Evolutionary conservation across 2,113 vertebrate species (phyloP), one percentile per base, ranked within the genome.

Genomic region (Pangasianodon gigas): DNA sequence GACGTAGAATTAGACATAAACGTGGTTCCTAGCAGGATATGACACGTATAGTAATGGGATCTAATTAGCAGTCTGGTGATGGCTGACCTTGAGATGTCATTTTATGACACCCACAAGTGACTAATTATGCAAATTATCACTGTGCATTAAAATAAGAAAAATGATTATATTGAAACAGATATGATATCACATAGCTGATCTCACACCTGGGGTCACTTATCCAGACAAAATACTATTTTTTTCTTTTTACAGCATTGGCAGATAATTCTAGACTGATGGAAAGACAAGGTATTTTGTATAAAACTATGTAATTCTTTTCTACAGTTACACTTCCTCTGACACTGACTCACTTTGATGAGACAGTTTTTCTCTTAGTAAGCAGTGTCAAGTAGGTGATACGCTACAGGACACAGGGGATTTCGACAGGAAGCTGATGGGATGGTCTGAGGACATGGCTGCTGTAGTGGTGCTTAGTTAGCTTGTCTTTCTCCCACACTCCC

Each of bases 351-450:
- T 46, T 89, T 85, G 88, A 84, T 81, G 79, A 44, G n/a, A 58
- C 69, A 89, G 44, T 48, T 62, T 62, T 84, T 89, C 16, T 85
- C 54, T 85, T 74, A 62, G 56, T 77, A 84, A 84, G 80, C 88
- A 77, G 69, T 89, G 82, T 85, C 51, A 74, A 77, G 24, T 75
- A 71, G 69, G 69, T 44, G 54, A 85, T 52, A 67, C 84, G 89
- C 4, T 89, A 60, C 67, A 62, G 88, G 69, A n/a, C 54, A 46
- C 65, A 2, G 71, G 88, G 93, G 26, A 88, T 21, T 48, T 58
- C 6, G 81, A 90, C 67, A 87, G 54, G 52, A 71, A 88, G 86
- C 81, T 91, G 91, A 94, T 60, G 69, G 90, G 88, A 82, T 29
- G 11, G 77, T 82, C 74, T 89, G 52, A 84, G 67, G 79, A 58